Evolutionary conservation across 2,797 vertebrate species (phyloP), one percentile per base, ranked within the genome.

Genomic region (Characodon lateralis): DNA sequence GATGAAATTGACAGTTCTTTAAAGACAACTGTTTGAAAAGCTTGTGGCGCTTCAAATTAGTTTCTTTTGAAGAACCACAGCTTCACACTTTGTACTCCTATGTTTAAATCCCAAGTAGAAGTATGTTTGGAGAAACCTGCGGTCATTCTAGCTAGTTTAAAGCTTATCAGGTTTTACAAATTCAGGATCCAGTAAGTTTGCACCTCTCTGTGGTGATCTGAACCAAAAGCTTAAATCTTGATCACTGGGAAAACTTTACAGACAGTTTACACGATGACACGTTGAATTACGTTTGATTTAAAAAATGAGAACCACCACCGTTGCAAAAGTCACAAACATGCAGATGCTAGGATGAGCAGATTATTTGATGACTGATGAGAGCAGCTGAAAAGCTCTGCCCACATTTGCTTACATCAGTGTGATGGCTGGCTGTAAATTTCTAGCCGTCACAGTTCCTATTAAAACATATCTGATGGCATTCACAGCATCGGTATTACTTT

Each of bases 391-490:
- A 80, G 76, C 6, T 35, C 74, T 75, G 72, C 43, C 50, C 46
- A 35, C 77, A 72, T 76, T 79, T 63, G 66, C 14, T 26, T 63
- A 75, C 72, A 39, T 74, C 13, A 18, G 6, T 41, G 41, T 73
- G 12, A 71, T 78, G 53, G n/a, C 56, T 77, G 66, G 75, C 81
- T 80, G 59, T 83, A 76, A 79, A 86, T 85, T 85, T 31, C 16
- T 6, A 82, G 74, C 73, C 80, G 84, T 73, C 81, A 77, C 65
- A 59, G 41, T 85, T 88, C 82, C 82, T 74, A 89, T 91, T 91
- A 85, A 83, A 91, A 85, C 74, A 87, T 89, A 87, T 91, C 88
- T 91, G 90, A 92, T 89, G 87, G 83, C 84, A 87, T 90, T 90
- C 82, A 84, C 76, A 46, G 80, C 84, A 78, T 77, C 78, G 70